phyloP scores from a whole-genome alignment of 1,140 invertebrate genomes.

The Tigriopus japonicus region DNA sequence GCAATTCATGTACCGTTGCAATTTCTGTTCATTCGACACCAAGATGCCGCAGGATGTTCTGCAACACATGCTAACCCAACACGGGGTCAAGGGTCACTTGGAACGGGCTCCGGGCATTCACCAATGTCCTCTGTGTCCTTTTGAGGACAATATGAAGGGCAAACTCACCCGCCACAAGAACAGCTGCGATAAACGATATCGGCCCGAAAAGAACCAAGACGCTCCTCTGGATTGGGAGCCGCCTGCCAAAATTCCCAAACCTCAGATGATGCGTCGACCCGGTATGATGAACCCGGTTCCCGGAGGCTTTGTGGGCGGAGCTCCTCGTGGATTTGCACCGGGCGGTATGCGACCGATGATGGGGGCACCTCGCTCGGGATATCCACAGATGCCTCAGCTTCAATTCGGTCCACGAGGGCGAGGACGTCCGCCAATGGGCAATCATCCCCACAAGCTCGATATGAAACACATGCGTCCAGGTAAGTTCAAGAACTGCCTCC shows the following conservation, averaged over 20 bases:
- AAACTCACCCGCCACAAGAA: slow-evolving; percentile 68
- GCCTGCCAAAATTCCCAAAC: slow-evolving; percentile 63
- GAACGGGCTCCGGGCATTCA: slow-evolving; percentile 68
- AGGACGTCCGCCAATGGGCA: not conserved
- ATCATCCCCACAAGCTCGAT: not conserved
- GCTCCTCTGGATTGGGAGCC: slow-evolving; percentile 74
- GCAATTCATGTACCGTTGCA: slow-evolving; percentile 46
- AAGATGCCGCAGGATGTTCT: slow-evolving; percentile 62
- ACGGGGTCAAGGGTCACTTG: slow-evolving; percentile 56
- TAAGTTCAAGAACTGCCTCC: not conserved
- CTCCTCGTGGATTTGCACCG: too few species aligned
- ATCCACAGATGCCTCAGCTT: not conserved
- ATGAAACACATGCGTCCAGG: not conserved
- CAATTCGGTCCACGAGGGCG: not conserved
- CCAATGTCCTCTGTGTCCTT: slow-evolving; percentile 81
- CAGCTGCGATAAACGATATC: slow-evolving; percentile 77
- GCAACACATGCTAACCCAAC: slow-evolving; percentile 74
- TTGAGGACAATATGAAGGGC: slow-evolving; percentile 84
- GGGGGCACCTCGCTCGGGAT: not conserved
- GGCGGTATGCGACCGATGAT: too few species aligned
- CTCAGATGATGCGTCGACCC: not conserved
- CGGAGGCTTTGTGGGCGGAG: not conserved
- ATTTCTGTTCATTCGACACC: slow-evolving; percentile 64
- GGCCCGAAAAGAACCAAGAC: slow-evolving; percentile 59
- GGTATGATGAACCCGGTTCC: not conserved